phyloP scores from a whole-genome alignment of 2,113 vertebrate genomes.

The Gallinago undulata region DNA sequence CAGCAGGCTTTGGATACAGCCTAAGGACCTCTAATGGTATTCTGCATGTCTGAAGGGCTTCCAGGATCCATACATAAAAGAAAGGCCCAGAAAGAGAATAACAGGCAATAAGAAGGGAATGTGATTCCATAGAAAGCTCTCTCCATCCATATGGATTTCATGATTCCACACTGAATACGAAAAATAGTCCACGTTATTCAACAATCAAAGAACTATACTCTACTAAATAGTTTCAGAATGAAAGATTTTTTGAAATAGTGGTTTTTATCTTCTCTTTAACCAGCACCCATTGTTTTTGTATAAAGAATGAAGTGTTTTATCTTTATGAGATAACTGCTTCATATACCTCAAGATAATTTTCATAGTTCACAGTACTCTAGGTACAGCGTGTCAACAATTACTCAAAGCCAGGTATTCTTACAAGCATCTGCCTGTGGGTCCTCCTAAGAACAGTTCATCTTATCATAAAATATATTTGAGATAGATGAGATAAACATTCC shows the following conservation, averaged over 20 bases:
- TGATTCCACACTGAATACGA: background rate
- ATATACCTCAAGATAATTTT: background rate
- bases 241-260: background rate
- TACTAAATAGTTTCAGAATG: background rate
- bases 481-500: background rate
- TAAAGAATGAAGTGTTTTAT: background rate
- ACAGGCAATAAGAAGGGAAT: background rate
- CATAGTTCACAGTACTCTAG: background rate
- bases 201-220: background rate
- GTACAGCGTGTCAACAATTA: background rate
- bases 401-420: background rate
- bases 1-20: background rate
- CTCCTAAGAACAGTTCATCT: background rate
- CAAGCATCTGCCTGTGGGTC: background rate
- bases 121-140: background rate
- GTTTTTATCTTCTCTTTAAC: background rate
- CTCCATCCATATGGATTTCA: background rate
- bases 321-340: background rate
- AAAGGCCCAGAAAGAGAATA: background rate
- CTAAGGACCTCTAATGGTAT: background rate
- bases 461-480: background rate
- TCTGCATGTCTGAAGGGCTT: background rate
- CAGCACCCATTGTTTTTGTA: background rate
- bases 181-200: background rate
- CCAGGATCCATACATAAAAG: background rate